phyloP scores from a whole-genome alignment of 1,140 invertebrate species.

The Drosophila bocki region DNA sequence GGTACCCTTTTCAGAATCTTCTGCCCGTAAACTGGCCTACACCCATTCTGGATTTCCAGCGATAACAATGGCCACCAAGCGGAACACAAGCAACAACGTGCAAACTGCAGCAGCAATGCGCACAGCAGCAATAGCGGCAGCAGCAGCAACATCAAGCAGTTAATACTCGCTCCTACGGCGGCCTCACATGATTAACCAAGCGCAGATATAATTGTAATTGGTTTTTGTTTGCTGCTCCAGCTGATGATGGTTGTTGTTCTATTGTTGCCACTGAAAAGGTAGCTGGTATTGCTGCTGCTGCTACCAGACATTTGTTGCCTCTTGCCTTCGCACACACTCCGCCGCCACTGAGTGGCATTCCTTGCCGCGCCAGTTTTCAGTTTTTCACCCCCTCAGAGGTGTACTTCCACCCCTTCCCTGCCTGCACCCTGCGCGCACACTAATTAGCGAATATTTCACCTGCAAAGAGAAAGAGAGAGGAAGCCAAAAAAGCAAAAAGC shows the following conservation, averaged over 20 bases:
- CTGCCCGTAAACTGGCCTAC: conserved; percentile 36
- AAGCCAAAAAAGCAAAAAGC: conserved; percentile 54
- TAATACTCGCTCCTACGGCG: conserved; percentile 10
- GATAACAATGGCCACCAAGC: conserved; percentile 39
- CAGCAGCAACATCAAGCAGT: conserved; percentile 26
- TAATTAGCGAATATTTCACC: conserved; percentile 81
- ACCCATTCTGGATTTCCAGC: conserved; percentile 32
- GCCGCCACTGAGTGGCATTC: conserved; percentile 45
- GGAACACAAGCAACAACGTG: conserved; percentile 42
- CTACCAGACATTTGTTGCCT: conserved; percentile 34
- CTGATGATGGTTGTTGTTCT: conserved; percentile 36
- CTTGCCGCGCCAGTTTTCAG: conserved; percentile 39
- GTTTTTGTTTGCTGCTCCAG: conserved; percentile 58
- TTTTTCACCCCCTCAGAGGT: conserved; percentile 15
- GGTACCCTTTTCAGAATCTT: conserved; percentile 25
- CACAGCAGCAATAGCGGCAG: conserved; percentile 2
- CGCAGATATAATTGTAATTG: conserved; percentile 76
- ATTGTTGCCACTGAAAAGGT: conserved; percentile 29
- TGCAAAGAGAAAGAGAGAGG: conserved; percentile 17
- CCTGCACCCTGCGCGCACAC: conserved; percentile 51
- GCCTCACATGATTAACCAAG: conserved; percentile 76
- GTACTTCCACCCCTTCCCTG: neutral
- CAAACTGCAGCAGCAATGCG: conserved; percentile 34
- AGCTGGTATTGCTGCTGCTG: conserved; percentile 4
- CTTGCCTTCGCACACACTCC: conserved; percentile 36